phyloP scores from a whole-genome alignment of 2,797 vertebrate genomes.

The Pterois miles region DNA sequence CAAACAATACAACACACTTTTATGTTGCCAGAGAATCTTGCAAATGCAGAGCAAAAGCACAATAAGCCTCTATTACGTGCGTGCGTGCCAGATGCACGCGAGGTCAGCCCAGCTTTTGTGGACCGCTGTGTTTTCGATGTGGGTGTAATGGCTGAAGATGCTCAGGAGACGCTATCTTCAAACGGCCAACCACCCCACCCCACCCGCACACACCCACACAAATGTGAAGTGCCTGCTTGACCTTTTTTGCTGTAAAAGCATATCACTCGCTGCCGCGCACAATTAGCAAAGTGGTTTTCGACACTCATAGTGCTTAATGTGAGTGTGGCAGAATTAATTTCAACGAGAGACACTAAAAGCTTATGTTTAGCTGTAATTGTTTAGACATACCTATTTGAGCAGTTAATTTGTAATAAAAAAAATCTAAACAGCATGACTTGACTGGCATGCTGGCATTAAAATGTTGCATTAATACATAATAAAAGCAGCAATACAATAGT shows the following conservation, averaged over 20 bases:
- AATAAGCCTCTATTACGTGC: slow-evolving; percentile 14
- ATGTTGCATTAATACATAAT: not conserved
- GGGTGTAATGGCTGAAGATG: slow-evolving; percentile 51
- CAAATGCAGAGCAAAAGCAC: slow-evolving; percentile 5
- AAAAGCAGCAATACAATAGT: not conserved
- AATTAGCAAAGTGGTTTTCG: slow-evolving; percentile 54
- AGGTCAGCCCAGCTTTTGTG: slow-evolving; percentile 39
- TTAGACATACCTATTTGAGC: slow-evolving; percentile 21
- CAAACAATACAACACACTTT: not conserved
- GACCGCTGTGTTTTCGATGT: slow-evolving; percentile 28
- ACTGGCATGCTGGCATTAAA: not conserved
- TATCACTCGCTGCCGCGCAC: slow-evolving; percentile 33
- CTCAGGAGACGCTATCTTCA: slow-evolving; percentile 39
- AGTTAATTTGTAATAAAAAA: not conserved
- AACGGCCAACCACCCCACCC: slow-evolving; percentile 14
- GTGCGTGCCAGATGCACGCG: slow-evolving; percentile 1
- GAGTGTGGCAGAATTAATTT: slow-evolving; percentile 47
- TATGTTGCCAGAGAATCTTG: not conserved
- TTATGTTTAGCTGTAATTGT: slow-evolving; percentile 40
- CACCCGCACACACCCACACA: slow-evolving; percentile 7
- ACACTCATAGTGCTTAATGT: slow-evolving; percentile 33
- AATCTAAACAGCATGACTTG: not conserved
- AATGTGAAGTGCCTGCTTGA: slow-evolving; percentile 53
- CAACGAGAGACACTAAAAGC: slow-evolving; percentile 42
- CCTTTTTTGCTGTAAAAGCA: slow-evolving; percentile 46